Percentiles rank a stretch among this genome's conserved stretches.
These are phyloP conservation scores for Tinamus guttatus DNA, from an alignment of 2,113 vertebrate genomes.

Conservation along the genomic window DNA sequence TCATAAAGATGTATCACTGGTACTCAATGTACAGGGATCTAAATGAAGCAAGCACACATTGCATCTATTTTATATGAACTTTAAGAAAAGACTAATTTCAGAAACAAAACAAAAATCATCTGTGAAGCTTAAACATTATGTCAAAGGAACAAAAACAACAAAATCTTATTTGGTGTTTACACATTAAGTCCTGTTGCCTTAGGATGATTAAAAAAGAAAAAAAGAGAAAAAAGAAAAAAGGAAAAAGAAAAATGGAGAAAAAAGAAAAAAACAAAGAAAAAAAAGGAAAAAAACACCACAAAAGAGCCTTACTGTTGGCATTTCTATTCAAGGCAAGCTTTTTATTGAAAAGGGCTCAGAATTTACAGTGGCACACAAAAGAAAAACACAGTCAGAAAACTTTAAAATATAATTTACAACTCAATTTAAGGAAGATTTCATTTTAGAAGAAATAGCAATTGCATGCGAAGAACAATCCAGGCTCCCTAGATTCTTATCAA, in stretches of 20 bases:
- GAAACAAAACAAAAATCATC: neutral
- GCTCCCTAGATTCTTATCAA: neutral
- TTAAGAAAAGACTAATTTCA: slow-evolving; percentile 19
- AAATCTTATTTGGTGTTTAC: neutral
- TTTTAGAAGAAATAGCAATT: neutral
- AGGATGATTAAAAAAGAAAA: neutral
- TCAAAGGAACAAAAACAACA: neutral
- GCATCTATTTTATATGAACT: slow-evolving; percentile 20
- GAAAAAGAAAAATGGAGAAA: too few species aligned
- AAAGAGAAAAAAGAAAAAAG: too few species aligned
- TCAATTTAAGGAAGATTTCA: neutral
- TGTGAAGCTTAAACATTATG: neutral
- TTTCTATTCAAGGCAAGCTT: neutral
- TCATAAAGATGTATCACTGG: slow-evolving; percentile 31
- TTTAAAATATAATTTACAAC: neutral
- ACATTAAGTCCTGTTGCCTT: neutral
- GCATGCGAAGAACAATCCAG: neutral
- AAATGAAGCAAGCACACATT: slow-evolving; percentile 8
- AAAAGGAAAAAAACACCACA: too few species aligned
- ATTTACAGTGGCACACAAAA: neutral
- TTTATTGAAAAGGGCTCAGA: neutral
- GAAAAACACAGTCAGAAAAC: neutral
- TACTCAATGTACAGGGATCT: slow-evolving; percentile 17
- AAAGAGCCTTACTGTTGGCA: neutral
- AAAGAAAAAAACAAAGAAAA: too few species aligned